Evolutionary conservation across 2,797 vertebrate species (phyloP).

Genomic region (Falco columbarius): DNA sequence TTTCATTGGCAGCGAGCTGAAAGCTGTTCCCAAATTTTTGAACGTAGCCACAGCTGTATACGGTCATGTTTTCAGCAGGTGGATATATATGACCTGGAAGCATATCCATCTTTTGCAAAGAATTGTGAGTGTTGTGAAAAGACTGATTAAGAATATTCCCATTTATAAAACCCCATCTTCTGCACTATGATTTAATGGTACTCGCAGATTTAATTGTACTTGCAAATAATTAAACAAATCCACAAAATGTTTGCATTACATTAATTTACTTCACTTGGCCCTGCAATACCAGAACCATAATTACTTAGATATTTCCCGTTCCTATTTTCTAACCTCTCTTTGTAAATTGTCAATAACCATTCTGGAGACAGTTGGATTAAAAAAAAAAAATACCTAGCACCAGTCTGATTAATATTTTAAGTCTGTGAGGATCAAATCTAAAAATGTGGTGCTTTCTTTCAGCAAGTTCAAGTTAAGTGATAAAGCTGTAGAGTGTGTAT

Average conservation of each 20-base stretch:
- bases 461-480: slow-evolving; percentile 12
- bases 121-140: slow-evolving; percentile 2
- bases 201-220: slow-evolving; percentile 64
- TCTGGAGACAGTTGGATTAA: slow-evolving; percentile 74
- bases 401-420: slow-evolving; percentile 82
- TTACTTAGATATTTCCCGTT: slow-evolving; percentile 79
- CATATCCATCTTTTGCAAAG: neutral
- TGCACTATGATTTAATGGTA: slow-evolving; percentile 50
- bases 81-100: neutral
- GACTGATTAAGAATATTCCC: slow-evolving; percentile 22
- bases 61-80: neutral
- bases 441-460: slow-evolving; percentile 4
- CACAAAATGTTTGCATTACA: slow-evolving; percentile 68
- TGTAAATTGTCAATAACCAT: slow-evolving; percentile 77
- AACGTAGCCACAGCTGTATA: neutral
- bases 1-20: neutral
- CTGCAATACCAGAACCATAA: slow-evolving; percentile 55
- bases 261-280: slow-evolving; percentile 75
- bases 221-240: slow-evolving; percentile 75
- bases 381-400: slow-evolving; percentile 54
- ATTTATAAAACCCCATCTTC: slow-evolving; percentile 27
- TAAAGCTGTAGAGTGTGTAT: neutral
- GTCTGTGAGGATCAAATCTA: slow-evolving; percentile 72
- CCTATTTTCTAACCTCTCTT: slow-evolving; percentile 77
- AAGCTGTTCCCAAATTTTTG: neutral